Conservation (phyloP, 2,888 invertebrate genomes). For the Lysandra coridon region DNA sequence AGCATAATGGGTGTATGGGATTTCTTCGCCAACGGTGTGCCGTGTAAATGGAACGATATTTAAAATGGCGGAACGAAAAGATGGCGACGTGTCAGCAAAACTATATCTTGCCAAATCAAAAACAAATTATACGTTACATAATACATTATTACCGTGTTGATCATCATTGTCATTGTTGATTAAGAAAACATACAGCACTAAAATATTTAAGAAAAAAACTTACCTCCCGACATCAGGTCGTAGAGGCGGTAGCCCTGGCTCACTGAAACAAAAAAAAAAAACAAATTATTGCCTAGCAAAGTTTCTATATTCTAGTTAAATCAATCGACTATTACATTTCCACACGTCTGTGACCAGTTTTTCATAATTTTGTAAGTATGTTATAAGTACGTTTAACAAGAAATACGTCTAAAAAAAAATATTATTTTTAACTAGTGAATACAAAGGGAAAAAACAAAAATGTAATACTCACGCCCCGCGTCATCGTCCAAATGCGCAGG, state of each 20-base stretch:
- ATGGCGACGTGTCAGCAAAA: background rate
- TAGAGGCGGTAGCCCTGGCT: conserved; percentile 61
- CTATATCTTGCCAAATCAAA: background rate
- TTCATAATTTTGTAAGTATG: background rate
- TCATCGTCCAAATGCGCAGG: conserved; percentile 54
- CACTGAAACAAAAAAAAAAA: conserved; percentile 50
- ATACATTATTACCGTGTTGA: background rate
- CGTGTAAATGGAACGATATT: background rate
- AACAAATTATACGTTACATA: too few species aligned
- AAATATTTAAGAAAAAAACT: background rate
- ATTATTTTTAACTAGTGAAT: too few species aligned
- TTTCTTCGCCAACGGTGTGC: background rate
- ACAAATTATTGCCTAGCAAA: conserved; percentile 1
- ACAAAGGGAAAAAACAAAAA: conserved; percentile 30
- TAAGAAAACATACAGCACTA: too few species aligned
- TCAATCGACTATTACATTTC: too few species aligned
- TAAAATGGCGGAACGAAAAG: background rate
- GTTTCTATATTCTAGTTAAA: background rate
- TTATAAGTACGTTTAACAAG: background rate
- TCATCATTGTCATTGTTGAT: background rate
- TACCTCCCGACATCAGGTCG: conserved; percentile 16
- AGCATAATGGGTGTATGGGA: too few species aligned
- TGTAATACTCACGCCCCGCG: conserved; percentile 58
- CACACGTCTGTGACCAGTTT: background rate
- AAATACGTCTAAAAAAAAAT: too few species aligned